Conservation (phyloP, 2,888 invertebrate genomes). For the Rhagonycha fulva region DNA sequence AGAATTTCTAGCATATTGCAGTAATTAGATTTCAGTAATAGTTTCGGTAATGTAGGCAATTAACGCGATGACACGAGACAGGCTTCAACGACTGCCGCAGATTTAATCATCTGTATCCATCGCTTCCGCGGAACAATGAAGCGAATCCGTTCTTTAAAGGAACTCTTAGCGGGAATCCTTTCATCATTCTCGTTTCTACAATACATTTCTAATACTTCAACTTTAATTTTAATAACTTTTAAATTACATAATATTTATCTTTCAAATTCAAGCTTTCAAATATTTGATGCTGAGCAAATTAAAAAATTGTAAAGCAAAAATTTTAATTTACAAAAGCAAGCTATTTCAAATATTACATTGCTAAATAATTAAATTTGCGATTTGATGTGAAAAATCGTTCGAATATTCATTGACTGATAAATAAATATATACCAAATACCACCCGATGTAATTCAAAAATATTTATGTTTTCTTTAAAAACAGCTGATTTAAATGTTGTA, state of each 20-base stretch:
- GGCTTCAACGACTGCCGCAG: slow-evolving; percentile 45
- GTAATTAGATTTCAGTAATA: slow-evolving; percentile 55
- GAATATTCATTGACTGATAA: not conserved
- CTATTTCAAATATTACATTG: not conserved
- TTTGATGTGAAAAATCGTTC: not conserved
- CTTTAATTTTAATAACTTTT: not conserved
- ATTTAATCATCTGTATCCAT: slow-evolving; percentile 44
- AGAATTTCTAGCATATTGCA: slow-evolving; percentile 53
- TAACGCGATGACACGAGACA: slow-evolving; percentile 51
- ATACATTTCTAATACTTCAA: not conserved
- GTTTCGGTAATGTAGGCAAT: slow-evolving; percentile 53
- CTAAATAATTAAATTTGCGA: not conserved
- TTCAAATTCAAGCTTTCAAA: not conserved
- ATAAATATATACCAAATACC: not conserved
- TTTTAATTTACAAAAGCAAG: not conserved
- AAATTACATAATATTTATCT: not conserved
- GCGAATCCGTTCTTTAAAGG: slow-evolving; percentile 24
- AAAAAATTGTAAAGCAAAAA: not conserved
- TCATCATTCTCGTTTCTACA: not conserved
- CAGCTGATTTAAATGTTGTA: not conserved
- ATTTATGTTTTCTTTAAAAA: not conserved
- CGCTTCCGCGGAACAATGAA: slow-evolving; percentile 27
- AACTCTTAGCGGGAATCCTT: slow-evolving; percentile 20
- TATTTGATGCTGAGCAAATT: not conserved
- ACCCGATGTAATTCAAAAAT: not conserved